Evolutionary conservation across 2,113 vertebrate species (phyloP).

Genomic region (Erinaceus europaeus): DNA sequence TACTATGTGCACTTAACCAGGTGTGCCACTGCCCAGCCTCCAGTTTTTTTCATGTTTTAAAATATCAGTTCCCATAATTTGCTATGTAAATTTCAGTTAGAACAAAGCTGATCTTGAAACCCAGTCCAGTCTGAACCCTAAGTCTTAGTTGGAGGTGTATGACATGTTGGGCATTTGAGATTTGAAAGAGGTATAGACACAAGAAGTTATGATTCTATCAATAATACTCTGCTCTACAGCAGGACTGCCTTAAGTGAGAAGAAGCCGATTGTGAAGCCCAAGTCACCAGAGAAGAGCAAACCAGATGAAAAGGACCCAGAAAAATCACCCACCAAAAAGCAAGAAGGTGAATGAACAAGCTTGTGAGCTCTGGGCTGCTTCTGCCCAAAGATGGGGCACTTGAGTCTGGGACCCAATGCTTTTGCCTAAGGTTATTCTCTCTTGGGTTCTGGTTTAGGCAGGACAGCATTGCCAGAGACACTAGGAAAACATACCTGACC

Average conservation of each 20-base stretch:
- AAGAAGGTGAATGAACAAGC: constrained; percentile 85
- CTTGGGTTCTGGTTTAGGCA: background rate
- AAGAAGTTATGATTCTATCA: background rate
- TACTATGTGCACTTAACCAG: too few relatives aligned
- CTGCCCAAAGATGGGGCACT: rapidly evolving
- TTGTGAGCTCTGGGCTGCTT: rapidly evolving
- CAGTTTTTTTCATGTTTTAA: too few relatives aligned
- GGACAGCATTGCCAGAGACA: background rate
- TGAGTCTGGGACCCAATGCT: background rate
- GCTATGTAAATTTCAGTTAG: too few relatives aligned
- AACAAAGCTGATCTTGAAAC: background rate
- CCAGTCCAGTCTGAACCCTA: background rate
- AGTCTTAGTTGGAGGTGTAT: rapidly evolving
- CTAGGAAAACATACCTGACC: background rate
- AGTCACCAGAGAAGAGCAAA: constrained; percentile 95
- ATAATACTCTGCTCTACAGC: constrained; percentile 49
- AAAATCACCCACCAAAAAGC: constrained; percentile 96
- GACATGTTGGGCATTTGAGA: background rate
- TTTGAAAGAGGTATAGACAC: background rate
- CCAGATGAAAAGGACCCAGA: constrained; percentile 97
- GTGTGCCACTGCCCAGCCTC: too few relatives aligned
- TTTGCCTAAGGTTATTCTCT: background rate
- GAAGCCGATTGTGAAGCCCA: constrained; percentile 94
- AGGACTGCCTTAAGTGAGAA: constrained; percentile 97
- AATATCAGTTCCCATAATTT: too few relatives aligned